Conservation (phyloP, 2,888 invertebrate species). For the Gisinianus flammeolus region DNA sequence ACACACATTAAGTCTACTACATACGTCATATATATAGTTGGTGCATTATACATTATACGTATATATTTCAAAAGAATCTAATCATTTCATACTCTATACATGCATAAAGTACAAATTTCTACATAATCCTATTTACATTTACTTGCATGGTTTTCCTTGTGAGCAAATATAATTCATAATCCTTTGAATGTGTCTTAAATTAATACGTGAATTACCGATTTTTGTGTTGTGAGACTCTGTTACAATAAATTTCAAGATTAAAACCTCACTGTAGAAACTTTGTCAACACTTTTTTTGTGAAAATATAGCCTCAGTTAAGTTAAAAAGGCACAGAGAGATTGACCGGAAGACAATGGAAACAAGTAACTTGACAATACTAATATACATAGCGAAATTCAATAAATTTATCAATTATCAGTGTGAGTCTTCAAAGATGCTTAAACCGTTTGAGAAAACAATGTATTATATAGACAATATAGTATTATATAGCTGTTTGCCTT, state of each 20-base stretch:
- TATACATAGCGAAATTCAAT: no score
- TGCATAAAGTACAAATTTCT: background rate
- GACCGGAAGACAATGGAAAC: background rate
- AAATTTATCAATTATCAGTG: no score
- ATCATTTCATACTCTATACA: no score
- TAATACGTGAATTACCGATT: background rate
- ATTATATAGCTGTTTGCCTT: background rate
- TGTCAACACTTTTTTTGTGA: background rate
- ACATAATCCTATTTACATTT: background rate
- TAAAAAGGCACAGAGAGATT: background rate
- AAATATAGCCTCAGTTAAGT: background rate
- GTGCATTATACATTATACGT: background rate
- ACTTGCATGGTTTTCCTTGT: background rate
- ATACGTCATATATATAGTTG: background rate
- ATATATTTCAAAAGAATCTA: no score
- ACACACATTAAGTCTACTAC: background rate
- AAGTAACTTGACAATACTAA: background rate
- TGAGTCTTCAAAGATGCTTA: background rate
- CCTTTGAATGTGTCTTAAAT: background rate
- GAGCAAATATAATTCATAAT: background rate
- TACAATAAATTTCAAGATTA: background rate
- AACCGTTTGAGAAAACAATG: background rate
- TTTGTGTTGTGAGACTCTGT: background rate
- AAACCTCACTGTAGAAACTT: background rate
- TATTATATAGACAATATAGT: background rate